phyloP scores from a whole-genome alignment of 2,888 invertebrate genomes.

The Andrena camellia region DNA sequence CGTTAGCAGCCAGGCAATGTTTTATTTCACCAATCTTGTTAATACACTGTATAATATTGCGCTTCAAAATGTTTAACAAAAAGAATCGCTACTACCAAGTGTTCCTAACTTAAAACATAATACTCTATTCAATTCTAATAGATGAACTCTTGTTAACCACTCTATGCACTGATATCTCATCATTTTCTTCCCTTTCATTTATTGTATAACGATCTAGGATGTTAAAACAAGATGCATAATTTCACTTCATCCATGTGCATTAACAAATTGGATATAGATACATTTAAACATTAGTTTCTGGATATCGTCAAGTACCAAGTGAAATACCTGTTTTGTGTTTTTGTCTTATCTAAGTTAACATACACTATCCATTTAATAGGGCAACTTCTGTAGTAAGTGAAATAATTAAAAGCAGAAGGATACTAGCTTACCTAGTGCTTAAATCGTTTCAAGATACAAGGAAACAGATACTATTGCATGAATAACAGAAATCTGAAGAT shows the following conservation, averaged over 20 bases:
- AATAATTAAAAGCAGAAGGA: constrained; percentile 54
- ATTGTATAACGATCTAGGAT: not conserved
- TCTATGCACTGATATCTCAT: not conserved
- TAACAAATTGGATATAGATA: not conserved
- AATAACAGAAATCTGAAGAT: constrained; percentile 41
- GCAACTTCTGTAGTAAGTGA: constrained; percentile 30
- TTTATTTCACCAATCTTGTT: constrained; percentile 62
- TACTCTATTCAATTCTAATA: not conserved
- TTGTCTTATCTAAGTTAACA: constrained; percentile 19
- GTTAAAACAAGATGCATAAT: not conserved
- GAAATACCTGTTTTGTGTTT: constrained; percentile 24
- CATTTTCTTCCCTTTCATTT: not conserved
- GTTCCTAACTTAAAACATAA: constrained; percentile 16
- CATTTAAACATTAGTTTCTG: not conserved
- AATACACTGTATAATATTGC: constrained; percentile 37
- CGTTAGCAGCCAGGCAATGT: constrained; percentile 72
- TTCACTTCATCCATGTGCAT: not conserved
- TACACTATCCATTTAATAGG: constrained; percentile 31
- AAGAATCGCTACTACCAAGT: constrained; percentile 14
- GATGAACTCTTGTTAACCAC: not conserved
- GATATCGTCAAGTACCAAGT: constrained; percentile 22
- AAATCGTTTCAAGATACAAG: constrained; percentile 45
- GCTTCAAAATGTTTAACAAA: constrained; percentile 57
- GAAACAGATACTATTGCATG: constrained; percentile 50
- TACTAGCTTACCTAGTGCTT: constrained; percentile 56